phyloP scores from a whole-genome alignment of 1,140 invertebrate species.

The Drosophila repletoides region DNA sequence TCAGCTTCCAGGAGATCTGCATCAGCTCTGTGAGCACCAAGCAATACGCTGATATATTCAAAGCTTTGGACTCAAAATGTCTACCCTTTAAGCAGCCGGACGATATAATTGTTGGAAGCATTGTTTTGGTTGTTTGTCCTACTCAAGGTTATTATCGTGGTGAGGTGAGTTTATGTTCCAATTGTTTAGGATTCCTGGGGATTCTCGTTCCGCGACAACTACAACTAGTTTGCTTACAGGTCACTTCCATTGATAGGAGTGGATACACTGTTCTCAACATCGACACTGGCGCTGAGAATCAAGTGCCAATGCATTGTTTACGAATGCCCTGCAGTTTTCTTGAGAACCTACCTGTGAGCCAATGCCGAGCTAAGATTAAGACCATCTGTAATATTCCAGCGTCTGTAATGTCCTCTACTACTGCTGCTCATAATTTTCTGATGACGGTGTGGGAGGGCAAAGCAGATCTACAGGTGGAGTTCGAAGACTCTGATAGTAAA shows the following conservation, averaged over 20 bases:
- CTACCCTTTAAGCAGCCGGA: neutral
- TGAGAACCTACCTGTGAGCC: constrained; percentile 38
- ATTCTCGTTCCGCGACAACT: neutral
- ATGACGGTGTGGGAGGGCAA: neutral
- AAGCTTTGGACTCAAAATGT: constrained; percentile 30
- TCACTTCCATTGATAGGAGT: neutral
- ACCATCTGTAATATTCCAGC: constrained; percentile 36
- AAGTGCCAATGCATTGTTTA: neutral
- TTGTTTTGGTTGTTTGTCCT: constrained; percentile 35
- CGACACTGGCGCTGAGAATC: constrained; percentile 35
- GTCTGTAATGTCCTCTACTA: constrained; percentile 23
- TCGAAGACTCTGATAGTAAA: neutral
- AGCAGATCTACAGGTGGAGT: constrained; percentile 7
- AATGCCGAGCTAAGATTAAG: constrained; percentile 24
- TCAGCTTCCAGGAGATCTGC: constrained; percentile 30
- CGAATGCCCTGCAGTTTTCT: constrained; percentile 55
- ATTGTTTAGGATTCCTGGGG: too few relatives aligned
- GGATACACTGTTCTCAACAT: constrained; percentile 39
- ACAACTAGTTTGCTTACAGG: neutral
- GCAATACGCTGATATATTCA: constrained; percentile 34
- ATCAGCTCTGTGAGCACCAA: constrained; percentile 39
- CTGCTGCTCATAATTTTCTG: constrained; percentile 16
- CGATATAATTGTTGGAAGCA: constrained; percentile 22
- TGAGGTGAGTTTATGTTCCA: constrained; percentile 16
- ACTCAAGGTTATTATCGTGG: constrained; percentile 36